Evolutionary conservation across 2,888 invertebrate genomes (phyloP).

Genomic region (Lepas anatifera): DNA sequence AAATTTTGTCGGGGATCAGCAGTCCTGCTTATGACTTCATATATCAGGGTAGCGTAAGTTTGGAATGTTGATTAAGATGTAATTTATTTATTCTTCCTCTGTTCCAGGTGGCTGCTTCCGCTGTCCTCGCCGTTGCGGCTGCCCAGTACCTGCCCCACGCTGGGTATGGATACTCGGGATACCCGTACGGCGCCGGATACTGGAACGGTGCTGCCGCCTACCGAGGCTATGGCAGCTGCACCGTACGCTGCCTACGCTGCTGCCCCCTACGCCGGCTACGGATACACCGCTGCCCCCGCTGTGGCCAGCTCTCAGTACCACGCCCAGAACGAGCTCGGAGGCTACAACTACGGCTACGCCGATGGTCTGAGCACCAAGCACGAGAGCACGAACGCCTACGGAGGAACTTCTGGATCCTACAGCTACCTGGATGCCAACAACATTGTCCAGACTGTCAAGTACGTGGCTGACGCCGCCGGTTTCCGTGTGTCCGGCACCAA

Average conservation of each 20-base stretch:
- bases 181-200: too few species aligned
- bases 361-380: slow-evolving; percentile 51
- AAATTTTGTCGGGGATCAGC: too few species aligned
- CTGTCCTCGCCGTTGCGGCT: too few species aligned
- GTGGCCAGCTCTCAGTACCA: not conserved
- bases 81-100: too few species aligned
- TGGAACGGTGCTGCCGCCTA: too few species aligned
- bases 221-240: too few species aligned
- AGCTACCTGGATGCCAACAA: slow-evolving; percentile 31
- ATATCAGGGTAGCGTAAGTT: too few species aligned
- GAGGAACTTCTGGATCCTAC: slow-evolving; percentile 22
- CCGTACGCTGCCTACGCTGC: not conserved
- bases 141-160: too few species aligned
- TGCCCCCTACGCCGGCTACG: not conserved
- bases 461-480: slow-evolving; percentile 34
- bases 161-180: too few species aligned
- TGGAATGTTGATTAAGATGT: too few species aligned
- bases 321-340: slow-evolving; percentile 1
- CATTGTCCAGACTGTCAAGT: slow-evolving; percentile 41
- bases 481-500: slow-evolving; percentile 51
- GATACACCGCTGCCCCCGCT: not conserved
- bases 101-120: too few species aligned
- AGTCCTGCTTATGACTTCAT: too few species aligned
- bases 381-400: slow-evolving; percentile 33
- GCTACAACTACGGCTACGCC: slow-evolving; percentile 44